phyloP scores from a whole-genome alignment of 1,140 invertebrate genomes.

The Diachasma alloeum region DNA sequence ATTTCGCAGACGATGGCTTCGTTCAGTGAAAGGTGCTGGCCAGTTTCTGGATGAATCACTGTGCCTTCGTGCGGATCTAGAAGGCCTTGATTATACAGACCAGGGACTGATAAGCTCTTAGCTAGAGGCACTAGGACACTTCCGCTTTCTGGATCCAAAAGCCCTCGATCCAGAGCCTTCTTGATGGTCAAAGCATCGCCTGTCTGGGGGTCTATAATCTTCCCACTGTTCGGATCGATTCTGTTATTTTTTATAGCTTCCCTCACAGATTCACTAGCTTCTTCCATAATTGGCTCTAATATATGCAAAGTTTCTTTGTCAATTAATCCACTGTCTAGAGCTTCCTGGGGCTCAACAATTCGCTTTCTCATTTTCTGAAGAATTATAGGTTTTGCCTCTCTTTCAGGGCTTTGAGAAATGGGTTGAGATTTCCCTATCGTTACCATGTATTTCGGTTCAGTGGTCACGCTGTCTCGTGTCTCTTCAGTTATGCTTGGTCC shows the following conservation, averaged over 20 bases:
- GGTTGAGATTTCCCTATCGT: conserved; percentile 69
- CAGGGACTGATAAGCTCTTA: conserved; percentile 81
- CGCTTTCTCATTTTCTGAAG: conserved; percentile 82
- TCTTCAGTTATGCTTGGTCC: conserved; percentile 66
- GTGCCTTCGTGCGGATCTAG: conserved; percentile 79
- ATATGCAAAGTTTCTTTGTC: conserved; percentile 77
- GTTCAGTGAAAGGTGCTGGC: conserved; percentile 74
- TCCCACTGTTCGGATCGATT: conserved; percentile 79
- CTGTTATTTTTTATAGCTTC: conserved; percentile 81
- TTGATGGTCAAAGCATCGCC: conserved; percentile 81
- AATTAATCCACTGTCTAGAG: conserved; percentile 76
- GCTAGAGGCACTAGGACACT: conserved; percentile 85
- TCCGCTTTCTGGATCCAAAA: conserved; percentile 80
- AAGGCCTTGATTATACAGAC: conserved; percentile 83
- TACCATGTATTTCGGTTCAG: conserved; percentile 75
- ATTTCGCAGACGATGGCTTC: conserved; percentile 90
- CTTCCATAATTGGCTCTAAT: conserved; percentile 69
- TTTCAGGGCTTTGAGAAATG: conserved; percentile 64
- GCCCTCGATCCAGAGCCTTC: conserved; percentile 84
- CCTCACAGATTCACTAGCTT: conserved; percentile 62
- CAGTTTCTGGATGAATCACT: conserved; percentile 91
- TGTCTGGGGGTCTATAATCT: conserved; percentile 82
- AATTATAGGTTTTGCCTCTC: conserved; percentile 74
- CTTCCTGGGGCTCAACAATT: conserved; percentile 75
- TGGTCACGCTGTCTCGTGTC: conserved; percentile 68